Conservation (phyloP, 1,140 invertebrate species). For the Eubasilissa regina region DNA sequence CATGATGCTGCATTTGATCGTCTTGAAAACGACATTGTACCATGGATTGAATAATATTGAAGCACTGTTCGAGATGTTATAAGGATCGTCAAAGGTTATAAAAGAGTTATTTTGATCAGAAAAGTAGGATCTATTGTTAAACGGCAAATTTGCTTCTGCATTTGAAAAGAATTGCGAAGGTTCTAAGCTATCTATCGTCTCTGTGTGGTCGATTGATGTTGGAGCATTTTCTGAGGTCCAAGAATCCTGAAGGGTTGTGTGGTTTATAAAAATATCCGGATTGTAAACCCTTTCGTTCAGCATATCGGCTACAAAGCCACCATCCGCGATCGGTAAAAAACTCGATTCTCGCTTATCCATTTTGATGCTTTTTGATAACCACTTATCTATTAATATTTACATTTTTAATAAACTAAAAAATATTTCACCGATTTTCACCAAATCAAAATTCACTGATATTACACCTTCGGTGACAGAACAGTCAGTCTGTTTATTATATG, state of each 20-base stretch:
- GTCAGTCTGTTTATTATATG: too few species aligned
- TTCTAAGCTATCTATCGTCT: slow-evolving; percentile 13
- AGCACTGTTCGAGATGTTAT: slow-evolving; percentile 36
- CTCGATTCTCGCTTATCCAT: slow-evolving; percentile 55
- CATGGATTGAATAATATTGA: slow-evolving; percentile 58
- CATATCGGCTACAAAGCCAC: slow-evolving; percentile 56
- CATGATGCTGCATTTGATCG: slow-evolving; percentile 83
- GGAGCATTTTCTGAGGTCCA: slow-evolving; percentile 43
- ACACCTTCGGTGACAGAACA: too few species aligned
- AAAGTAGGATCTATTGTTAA: slow-evolving; percentile 47
- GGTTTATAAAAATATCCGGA: slow-evolving; percentile 43
- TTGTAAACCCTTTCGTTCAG: slow-evolving; percentile 55
- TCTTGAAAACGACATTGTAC: slow-evolving; percentile 70
- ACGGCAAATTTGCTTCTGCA: slow-evolving; percentile 33
- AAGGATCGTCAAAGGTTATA: slow-evolving; percentile 51
- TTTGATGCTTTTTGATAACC: neutral
- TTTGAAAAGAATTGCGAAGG: slow-evolving; percentile 34
- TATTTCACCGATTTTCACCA: too few species aligned
- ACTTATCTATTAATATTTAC: neutral
- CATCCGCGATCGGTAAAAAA: slow-evolving; percentile 53
- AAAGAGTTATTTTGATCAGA: slow-evolving; percentile 51
- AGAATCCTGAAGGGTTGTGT: slow-evolving; percentile 41
- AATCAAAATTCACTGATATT: too few species aligned
- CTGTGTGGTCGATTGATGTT: slow-evolving; percentile 41
- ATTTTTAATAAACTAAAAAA: neutral